Evolutionary conservation across 2,888 invertebrate genomes (phyloP), one percentile per base, ranked within the genome.

Genomic region (Calliopum simillimum): DNA sequence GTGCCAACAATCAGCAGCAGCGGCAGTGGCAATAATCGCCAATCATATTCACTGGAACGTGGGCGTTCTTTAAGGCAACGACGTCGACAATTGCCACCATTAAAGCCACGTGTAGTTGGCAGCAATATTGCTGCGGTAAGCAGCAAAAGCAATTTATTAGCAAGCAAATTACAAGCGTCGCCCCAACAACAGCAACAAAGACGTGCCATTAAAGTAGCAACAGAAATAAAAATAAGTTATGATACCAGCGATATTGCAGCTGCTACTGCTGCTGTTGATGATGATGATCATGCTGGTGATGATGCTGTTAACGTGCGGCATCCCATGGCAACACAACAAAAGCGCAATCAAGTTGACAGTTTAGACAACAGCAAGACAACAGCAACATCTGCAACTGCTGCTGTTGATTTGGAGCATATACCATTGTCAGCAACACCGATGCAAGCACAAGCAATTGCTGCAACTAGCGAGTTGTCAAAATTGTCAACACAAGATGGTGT

Each of bases 191-290:
- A 58, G 46, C 55, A 56, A 62, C 82, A 82, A 47, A 75, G 83
- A 11, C 77, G 83, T 56, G 78, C 79, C 69, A 80, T 84, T 47
- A 82, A 82, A 72, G 70, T 81, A 73, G 79, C 80, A 72, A 82
- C 81, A n/a, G 80, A 83, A 78, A 79, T 84, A 68, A 78, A 80
- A 74, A 84, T 84, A 69, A 59, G 63, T 59, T 72, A 23, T 49
- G 49, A 53, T 21, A 23, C 64, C 55, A 41, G 21, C 55, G 16
- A 55, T 19, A 71, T 3, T 64, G 43, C 44, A 49, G 5, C 51
- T 25, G 23, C 23, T 51, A 44, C 63, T 19, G 55, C 63, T 41
- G 55, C 4, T 4, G 55, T 23, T 23, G 16, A n/a, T 19, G 46
- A 3, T 12, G n/a, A 13, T n/a, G 16, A 44, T n/a, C 14, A 21